Evolutionary conservation across 2,797 vertebrate genomes (phyloP), one percentile per base, ranked within the genome.

Genomic region (Artibeus lituratus): DNA sequence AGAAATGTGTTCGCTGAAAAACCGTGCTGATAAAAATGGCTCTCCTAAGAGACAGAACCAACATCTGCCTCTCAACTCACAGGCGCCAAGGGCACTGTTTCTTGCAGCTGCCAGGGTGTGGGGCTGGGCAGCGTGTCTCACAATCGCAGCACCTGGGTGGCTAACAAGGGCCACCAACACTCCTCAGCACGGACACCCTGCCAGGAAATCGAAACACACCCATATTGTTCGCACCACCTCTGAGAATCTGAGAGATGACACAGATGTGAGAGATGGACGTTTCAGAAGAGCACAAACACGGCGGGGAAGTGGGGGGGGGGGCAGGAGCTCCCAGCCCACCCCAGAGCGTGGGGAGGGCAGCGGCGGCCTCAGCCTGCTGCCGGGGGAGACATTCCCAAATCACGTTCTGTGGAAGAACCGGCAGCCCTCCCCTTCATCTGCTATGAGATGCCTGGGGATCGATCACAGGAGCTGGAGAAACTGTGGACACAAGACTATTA

Each of bases 81-180:
- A 18, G 35, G 62, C 2, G 14, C 8, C 22, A 6, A 8, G 3
- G 5, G 10, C 67, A 10, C 22, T 22, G 44, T 19, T 26, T 1
- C 11, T 51, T 69, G 32, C 0, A 12, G 78, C 35, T 21, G 49
- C 5, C 44, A 2, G 14, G 72, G 1, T 1, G n/a, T 0, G 0
- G 1, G 26, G 1, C 37, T 44, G 65, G 26, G 14, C 0, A 0
- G 39, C 0, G 6, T 1, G 4, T 8, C 32, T 19, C 37, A 35
- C 37, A 3, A 2, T 0, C 22, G 0, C 24, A 21, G 73, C 37
- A 10, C 39, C 3, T 2, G n/a, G 47, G 82, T 9, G 16, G 87
- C 44, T 29, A 44, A 21, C 16, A 3, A 14, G 0, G 18, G 3
- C 47, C 62, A 49, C 1, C 0, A 0, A 35, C 22, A 59, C 29